phyloP scores from a whole-genome alignment of 1,140 invertebrate genomes.

The Megalopta genalis region DNA sequence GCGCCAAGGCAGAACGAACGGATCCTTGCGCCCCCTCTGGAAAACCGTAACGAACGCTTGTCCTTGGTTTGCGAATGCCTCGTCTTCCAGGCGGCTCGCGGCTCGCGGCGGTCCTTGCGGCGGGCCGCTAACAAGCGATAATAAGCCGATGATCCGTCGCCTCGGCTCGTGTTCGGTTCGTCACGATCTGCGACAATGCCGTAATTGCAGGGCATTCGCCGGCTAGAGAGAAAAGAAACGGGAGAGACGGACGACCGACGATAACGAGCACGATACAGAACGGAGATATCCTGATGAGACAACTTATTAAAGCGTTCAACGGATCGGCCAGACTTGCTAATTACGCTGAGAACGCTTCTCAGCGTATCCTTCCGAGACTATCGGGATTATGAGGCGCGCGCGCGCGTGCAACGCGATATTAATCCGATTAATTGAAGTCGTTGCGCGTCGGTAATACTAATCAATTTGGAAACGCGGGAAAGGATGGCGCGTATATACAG shows the following conservation, averaged over 20 bases:
- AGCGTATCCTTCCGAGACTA: background rate
- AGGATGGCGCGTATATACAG: background rate
- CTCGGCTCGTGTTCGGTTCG: background rate
- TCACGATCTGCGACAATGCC: background rate
- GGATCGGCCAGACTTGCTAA: background rate
- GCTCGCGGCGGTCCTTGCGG: too few relatives aligned
- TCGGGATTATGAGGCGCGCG: background rate
- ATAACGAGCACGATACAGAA: background rate
- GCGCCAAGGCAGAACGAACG: background rate
- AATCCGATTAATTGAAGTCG: background rate
- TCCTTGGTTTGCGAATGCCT: background rate
- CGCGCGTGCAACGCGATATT: background rate
- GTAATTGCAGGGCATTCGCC: background rate
- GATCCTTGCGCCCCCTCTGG: background rate
- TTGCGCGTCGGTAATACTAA: background rate
- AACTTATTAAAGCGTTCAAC: conserved; percentile 7
- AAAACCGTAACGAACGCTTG: conserved; percentile 30
- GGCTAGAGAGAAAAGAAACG: too few relatives aligned
- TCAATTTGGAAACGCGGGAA: background rate
- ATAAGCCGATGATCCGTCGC: background rate
- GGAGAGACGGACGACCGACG: too few relatives aligned
- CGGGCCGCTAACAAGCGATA: background rate
- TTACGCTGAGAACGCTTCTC: background rate
- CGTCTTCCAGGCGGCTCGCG: too few relatives aligned
- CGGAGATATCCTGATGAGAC: background rate